These are phyloP conservation scores for Epistrophe eligans DNA, from an alignment of 2,888 invertebrate genomes.

Conservation along the genomic window DNA sequence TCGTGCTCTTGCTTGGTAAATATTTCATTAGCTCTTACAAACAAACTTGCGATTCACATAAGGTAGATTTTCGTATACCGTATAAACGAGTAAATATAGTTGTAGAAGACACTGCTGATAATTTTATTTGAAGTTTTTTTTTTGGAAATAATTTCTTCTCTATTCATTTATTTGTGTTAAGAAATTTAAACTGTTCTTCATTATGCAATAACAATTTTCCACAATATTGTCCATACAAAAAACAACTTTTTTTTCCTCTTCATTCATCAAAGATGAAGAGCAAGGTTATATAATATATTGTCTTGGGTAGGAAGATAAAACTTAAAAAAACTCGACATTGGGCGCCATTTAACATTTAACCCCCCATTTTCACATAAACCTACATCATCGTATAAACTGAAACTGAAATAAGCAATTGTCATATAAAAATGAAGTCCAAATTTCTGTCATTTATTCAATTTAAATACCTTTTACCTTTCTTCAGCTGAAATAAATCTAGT, in stretches of 20 bases:
- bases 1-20: not conserved
- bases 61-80: too few relatives aligned
- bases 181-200: not conserved
- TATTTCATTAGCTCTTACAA: constrained; percentile 15
- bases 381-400: too few relatives aligned
- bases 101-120: not conserved
- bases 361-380: too few relatives aligned
- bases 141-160: not conserved
- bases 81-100: too few relatives aligned
- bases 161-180: not conserved
- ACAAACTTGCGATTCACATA: not conserved
- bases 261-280: too few relatives aligned
- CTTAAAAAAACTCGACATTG: too few relatives aligned
- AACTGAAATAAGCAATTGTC: not conserved
- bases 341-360: too few relatives aligned
- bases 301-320: too few relatives aligned
- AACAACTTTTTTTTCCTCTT: not conserved
- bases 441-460: not conserved
- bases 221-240: too few relatives aligned
- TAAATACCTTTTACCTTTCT: not conserved
- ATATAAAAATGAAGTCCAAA: not conserved
- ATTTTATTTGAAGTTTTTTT: not conserved
- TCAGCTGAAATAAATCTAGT: not conserved
- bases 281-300: too few relatives aligned
- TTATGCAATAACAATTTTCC: not conserved